Evolutionary conservation across 2,797 vertebrate genomes (phyloP), one percentile per base, ranked within the genome.

Genomic region (Macrochelys suwanniensis): DNA sequence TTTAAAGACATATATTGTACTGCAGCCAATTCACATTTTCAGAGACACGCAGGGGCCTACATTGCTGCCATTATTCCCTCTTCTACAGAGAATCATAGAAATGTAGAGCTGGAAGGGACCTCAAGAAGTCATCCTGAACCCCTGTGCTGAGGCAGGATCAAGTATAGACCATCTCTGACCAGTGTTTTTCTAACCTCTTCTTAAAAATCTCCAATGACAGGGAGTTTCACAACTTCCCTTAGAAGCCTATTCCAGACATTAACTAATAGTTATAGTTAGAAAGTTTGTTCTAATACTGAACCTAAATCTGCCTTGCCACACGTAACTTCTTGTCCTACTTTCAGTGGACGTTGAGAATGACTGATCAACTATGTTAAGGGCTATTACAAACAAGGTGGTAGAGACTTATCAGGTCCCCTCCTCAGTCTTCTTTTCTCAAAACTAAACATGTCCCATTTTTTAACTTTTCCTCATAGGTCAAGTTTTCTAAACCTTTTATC

Each of bases 1-100:
- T 81, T 94, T 89, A 91, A 96, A 82, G 57, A 71, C n/a, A 1
- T 91, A 78, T 61, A 49, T 23, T 74, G 82, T 87, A 89, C 82
- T 42, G 85, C 6, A 85, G 94, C 82, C 87, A 92, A 93, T 53
- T 91, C 85, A 93, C 51, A 93, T 88, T 95, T 97, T 95, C 91
- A 96, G 94, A 96, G 89, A 89, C 33, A 61, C 83, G 82, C 51
- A 91, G 51, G 87, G 87, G 81, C 56, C 85, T 88, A 80, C 92
- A 93, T n/a, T 85, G 87, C 71, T 89, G 89, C 79, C 81, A 78
- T 84, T 93, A 76, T 42, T 71, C 68, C 19, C 21, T 23, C 68
- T 23, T 42, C 21, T 42, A 23, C 21, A 42, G 10, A 71, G 21
- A 42, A 42, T 71, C n/a, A 71, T 42, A 71, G 37, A 23, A 42